Evolutionary conservation across 2,113 vertebrate genomes (phyloP).

Genomic region (Ornithorhynchus anatinus): DNA sequence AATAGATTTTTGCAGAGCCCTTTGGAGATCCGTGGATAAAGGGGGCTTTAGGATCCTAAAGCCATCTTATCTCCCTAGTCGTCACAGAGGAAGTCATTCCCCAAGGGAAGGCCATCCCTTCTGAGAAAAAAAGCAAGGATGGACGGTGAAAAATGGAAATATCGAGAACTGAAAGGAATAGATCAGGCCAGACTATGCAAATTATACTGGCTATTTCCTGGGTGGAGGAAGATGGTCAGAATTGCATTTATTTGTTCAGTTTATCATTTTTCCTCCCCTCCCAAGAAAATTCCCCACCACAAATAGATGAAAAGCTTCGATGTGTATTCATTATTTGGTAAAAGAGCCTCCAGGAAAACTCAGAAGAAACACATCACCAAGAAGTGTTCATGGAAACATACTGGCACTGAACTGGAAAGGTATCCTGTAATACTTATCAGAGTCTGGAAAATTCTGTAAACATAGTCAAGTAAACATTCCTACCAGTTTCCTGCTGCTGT

Average conservation of each 20-base stretch:
- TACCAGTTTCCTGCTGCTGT: constrained; percentile 69
- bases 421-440: constrained; percentile 68
- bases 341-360: constrained; percentile 66
- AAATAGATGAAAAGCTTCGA: constrained; percentile 58
- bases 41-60: constrained; percentile 1
- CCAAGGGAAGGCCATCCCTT: constrained; percentile 50
- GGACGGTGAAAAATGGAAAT: constrained; percentile 45
- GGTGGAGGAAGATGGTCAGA: constrained; percentile 24
- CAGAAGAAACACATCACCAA: constrained; percentile 60
- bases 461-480: constrained; percentile 65
- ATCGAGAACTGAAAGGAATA: constrained; percentile 44
- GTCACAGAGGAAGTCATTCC: constrained; percentile 34
- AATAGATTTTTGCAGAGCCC: constrained; percentile 54
- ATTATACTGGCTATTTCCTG: constrained; percentile 20
- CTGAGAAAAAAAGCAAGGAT: constrained; percentile 46
- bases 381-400: constrained; percentile 62
- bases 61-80: constrained; percentile 49
- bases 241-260: constrained; percentile 54
- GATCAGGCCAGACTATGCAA: constrained; percentile 22
- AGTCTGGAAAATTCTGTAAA: constrained; percentile 61
- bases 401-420: constrained; percentile 71
- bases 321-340: constrained; percentile 62
- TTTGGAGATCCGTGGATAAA: constrained; percentile 62
- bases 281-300: constrained; percentile 51
- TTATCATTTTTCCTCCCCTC: constrained; percentile 53